Conservation (phyloP, 2,797 vertebrate genomes). For the Ctenopoma kingsleyae region DNA sequence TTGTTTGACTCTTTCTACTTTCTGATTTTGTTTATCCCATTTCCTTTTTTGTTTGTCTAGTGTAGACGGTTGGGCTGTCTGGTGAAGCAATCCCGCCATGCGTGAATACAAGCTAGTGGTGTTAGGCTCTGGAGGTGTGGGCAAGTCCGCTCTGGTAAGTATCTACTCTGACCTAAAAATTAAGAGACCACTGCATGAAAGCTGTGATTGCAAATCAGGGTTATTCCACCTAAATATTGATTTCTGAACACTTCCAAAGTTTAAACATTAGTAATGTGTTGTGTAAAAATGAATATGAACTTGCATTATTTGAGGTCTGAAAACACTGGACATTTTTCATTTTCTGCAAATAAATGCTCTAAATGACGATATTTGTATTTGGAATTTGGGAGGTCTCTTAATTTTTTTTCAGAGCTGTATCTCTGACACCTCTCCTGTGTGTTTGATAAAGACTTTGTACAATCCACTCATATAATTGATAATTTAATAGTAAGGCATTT, state of each 20-base stretch:
- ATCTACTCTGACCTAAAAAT: conserved; percentile 30
- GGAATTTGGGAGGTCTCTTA: too few relatives aligned
- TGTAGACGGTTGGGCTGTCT: conserved; percentile 87
- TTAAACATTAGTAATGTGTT: too few relatives aligned
- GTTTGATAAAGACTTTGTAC: conserved; percentile 36
- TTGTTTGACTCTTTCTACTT: conserved; percentile 6
- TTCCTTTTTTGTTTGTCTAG: conserved; percentile 59
- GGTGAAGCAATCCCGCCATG: conserved; percentile 94
- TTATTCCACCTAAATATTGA: conserved; percentile 7
- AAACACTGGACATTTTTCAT: too few relatives aligned
- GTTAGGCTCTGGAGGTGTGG: conserved; percentile 99
- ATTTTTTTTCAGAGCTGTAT: too few relatives aligned
- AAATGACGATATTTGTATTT: too few relatives aligned
- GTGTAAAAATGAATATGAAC: too few relatives aligned
- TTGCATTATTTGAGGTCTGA: too few relatives aligned
- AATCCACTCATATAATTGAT: conserved; percentile 18
- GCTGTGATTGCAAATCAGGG: too few relatives aligned
- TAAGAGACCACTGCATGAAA: background rate
- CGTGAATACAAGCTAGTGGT: conserved; percentile 99
- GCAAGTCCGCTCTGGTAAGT: conserved; percentile 99
- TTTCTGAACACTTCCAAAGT: too few relatives aligned
- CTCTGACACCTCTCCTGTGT: conserved; percentile 31
- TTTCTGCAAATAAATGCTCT: too few relatives aligned
- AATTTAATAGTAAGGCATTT: conserved; percentile 23
- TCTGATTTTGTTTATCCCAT: conserved; percentile 28